Base-by-base conservation (phyloP, 2,888 invertebrate species). In the Imbricaverruca yamaguchii region DNA sequence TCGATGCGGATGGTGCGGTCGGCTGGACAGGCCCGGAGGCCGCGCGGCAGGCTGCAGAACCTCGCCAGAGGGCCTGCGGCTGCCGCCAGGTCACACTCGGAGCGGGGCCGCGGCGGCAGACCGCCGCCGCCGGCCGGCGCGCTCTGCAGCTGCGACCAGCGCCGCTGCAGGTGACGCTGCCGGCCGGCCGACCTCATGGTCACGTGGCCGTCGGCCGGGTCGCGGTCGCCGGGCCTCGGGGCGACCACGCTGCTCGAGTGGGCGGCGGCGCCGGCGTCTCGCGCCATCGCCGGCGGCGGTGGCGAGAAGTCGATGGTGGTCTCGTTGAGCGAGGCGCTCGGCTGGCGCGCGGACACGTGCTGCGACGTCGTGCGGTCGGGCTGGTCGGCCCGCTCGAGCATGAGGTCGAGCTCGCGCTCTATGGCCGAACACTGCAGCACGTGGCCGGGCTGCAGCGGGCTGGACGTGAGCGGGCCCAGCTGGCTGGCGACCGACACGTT, bases 371-470 rank as follows among this genome's bases (percentile, higher is more conserved):
- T 15, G 59, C 59, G 59, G 25, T 79, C 79, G 23, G 79, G 57
- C 25, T 18, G 79, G 3, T 79, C 79, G 57, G 25, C 79, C 25
- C 57, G 79, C 25, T 57, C 79, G 15, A 79, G 57, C 13, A 79
- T 79, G 57, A 25, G 25, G 59, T 79, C 79, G 57, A 79, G 13
- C 79, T 79, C 79, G 57, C 79, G 79, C 25, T 79, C 79, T 23
- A 79, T 59, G 25, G 79, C 79, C n/a, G 79, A 79, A 25, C 79
- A 79, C 25, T 79, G 23, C 13, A 79, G 59, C 15, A 79, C 57
- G 18, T 79, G 79, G 59, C 57, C 79, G 25, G 79, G 12, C 15
- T 23, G 59, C 23, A 79, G 15, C 2, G 79, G 79, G 59, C 79
- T 79, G 59, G 79, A 79, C 25, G 79, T 79, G 15, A 79, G 59